Conservation (phyloP, 2,113 vertebrate genomes). For the Sapajus apella region DNA sequence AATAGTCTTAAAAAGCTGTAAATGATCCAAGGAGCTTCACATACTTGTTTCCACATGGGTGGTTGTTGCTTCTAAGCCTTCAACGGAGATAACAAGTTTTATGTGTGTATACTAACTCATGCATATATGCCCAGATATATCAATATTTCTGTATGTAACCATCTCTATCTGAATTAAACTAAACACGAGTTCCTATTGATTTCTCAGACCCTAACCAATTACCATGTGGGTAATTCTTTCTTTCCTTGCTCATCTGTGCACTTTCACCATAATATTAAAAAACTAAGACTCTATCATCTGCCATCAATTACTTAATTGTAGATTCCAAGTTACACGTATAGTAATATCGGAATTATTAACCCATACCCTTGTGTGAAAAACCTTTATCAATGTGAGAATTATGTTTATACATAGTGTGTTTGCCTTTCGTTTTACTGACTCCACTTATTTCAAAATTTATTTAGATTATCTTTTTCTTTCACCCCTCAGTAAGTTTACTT, state of each 20-base stretch:
- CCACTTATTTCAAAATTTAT: not conserved
- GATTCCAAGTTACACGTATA: not conserved
- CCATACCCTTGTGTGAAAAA: no score
- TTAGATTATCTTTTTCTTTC: not conserved
- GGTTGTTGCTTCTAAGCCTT: not conserved
- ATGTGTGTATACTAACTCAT: not conserved
- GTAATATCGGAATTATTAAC: not conserved
- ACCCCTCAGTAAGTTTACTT: not conserved
- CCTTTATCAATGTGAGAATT: not conserved
- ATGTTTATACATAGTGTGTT: no score
- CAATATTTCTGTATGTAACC: no score
- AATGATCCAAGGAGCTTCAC: not conserved
- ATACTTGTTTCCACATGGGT: not conserved
- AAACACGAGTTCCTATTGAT: not conserved
- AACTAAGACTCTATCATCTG: not conserved
- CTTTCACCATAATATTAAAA: not conserved
- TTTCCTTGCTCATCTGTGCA: not conserved
- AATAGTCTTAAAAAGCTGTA: not conserved
- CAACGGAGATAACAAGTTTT: not conserved
- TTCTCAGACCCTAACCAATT: not conserved
- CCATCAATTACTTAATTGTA: not conserved
- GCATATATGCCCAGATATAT: not conserved
- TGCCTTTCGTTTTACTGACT: not conserved
- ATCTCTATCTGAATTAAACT: not conserved
- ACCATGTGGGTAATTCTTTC: not conserved